Conservation (phyloP, 2,113 vertebrate genomes). For the Azemiops feae region DNA sequence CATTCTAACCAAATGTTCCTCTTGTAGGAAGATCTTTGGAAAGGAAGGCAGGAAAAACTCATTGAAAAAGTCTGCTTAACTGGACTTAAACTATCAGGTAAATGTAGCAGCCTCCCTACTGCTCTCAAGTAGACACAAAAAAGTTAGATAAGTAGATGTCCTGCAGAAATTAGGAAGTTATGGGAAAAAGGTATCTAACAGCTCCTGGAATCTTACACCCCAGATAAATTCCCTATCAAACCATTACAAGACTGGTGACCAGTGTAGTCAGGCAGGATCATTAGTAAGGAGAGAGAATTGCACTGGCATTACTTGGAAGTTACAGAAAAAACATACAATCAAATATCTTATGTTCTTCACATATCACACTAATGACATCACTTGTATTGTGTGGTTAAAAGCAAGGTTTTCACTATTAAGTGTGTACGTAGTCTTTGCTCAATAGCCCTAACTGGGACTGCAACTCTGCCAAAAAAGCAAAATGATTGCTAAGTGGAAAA, state of each 20-base stretch:
- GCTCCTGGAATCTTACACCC: background rate
- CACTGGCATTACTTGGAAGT: background rate
- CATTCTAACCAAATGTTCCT: background rate
- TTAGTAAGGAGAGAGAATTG: background rate
- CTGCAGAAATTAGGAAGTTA: background rate
- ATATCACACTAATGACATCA: background rate
- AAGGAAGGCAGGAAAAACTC: background rate
- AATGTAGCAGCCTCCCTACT: background rate
- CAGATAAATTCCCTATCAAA: background rate
- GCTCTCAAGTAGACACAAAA: background rate
- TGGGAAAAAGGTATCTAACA: background rate
- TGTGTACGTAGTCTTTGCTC: background rate
- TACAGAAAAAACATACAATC: background rate
- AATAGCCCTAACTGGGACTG: background rate
- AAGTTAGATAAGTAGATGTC: background rate
- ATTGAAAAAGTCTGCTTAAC: background rate
- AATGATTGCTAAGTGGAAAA: background rate
- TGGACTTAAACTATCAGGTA: background rate
- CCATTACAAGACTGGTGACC: background rate
- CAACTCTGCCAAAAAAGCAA: background rate
- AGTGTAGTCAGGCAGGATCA: background rate
- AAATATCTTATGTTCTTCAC: background rate
- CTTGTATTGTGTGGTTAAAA: background rate
- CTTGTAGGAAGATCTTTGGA: background rate
- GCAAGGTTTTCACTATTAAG: background rate